A percentile compares a stretch with the other conserved stretches of the same genome.
Conservation (phyloP, 1,140 invertebrate species). For the Eufriesea mexicana region DNA sequence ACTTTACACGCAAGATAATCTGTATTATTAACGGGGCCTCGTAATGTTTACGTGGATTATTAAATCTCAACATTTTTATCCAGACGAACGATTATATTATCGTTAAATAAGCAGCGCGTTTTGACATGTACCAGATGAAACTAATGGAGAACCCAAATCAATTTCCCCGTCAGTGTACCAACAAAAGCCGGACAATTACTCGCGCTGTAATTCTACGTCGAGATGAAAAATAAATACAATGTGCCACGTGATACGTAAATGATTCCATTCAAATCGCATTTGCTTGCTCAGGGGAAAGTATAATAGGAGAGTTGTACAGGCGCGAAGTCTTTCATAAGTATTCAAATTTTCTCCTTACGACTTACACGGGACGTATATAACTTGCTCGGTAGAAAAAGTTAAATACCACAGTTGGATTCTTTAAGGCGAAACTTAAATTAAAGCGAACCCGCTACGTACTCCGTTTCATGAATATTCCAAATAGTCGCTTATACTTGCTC, state of each 20-base stretch:
- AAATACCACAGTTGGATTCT: constrained; percentile 35
- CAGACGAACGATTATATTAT: background rate
- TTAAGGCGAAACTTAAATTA: constrained; percentile 39
- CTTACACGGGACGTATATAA: background rate
- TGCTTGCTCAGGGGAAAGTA: background rate
- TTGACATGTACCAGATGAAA: background rate
- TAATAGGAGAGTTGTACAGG: background rate
- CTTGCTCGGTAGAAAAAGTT: constrained; percentile 5
- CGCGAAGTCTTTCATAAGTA: background rate
- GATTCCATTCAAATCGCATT: background rate
- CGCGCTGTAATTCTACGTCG: background rate
- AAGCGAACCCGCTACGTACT: constrained; percentile 2
- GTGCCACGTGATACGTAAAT: too few species aligned
- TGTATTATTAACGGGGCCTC: too few species aligned
- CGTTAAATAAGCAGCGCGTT: background rate
- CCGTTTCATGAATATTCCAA: constrained; percentile 46
- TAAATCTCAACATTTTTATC: background rate
- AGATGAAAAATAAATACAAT: too few species aligned
- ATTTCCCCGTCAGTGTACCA: background rate
- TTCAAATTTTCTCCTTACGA: constrained; percentile 1
- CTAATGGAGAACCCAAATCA: background rate
- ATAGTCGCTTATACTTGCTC: constrained; percentile 28
- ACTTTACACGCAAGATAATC: background rate
- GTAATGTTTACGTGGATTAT: background rate
- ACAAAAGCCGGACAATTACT: background rate